A percentile compares a stretch with the other conserved stretches of the same genome.
Evolutionary conservation across 2,797 vertebrate genomes (phyloP).

Genomic region (Zenarchopterus dispar): DNA sequence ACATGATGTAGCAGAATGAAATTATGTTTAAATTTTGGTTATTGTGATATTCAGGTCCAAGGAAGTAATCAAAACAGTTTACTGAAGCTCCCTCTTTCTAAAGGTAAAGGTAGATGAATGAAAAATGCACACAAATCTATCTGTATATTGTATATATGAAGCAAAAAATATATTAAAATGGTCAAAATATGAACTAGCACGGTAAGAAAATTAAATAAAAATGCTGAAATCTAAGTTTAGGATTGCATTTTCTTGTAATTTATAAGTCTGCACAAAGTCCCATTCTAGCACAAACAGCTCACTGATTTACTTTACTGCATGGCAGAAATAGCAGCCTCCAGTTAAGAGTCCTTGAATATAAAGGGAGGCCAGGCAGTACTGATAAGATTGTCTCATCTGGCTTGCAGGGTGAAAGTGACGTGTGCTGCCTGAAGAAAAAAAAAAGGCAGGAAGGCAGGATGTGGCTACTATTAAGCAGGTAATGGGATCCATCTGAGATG

Average conservation of each 20-base stretch:
- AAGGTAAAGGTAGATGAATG: too few relatives aligned
- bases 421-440: slow-evolving; percentile 34
- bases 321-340: slow-evolving; percentile 68
- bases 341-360: slow-evolving; percentile 75
- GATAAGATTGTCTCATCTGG: slow-evolving; percentile 78
- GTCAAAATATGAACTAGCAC: too few relatives aligned
- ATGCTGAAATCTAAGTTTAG: not conserved
- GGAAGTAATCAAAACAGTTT: too few relatives aligned
- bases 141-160: too few relatives aligned
- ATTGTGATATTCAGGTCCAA: too few relatives aligned
- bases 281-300: slow-evolving; percentile 54
- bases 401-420: slow-evolving; percentile 67
- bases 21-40: too few relatives aligned
- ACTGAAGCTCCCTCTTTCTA: too few relatives aligned
- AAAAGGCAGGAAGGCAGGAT: slow-evolving; percentile 51
- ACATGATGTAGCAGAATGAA: too few relatives aligned
- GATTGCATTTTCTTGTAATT: slow-evolving; percentile 29
- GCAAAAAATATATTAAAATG: too few relatives aligned
- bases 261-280: slow-evolving; percentile 48
- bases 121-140: too few relatives aligned
- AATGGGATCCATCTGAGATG: slow-evolving; percentile 75
- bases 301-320: slow-evolving; percentile 67
- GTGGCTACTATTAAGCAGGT: slow-evolving; percentile 75
- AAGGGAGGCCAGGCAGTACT: slow-evolving; percentile 68
- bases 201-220: not conserved